Base-by-base conservation (phyloP, 2,113 vertebrate species). In the Thunnus thynnus region DNA sequence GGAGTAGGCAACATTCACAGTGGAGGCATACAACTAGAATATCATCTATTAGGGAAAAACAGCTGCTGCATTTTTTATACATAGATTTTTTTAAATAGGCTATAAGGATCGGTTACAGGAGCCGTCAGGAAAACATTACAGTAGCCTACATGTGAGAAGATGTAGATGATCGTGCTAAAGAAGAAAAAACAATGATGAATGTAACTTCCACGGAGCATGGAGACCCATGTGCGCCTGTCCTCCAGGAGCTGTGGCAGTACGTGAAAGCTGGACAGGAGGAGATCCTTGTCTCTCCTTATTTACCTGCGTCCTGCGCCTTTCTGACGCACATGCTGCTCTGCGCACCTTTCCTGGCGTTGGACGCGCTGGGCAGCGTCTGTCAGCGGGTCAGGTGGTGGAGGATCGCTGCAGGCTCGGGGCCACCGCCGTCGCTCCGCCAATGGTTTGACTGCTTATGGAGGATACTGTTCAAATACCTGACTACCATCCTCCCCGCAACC, bases 191-290 rank as follows among this genome's bases (percentile, higher is more conserved):
- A 14, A 71, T 7, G 74, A 93, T 92, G 92, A 57, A 17, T 3
- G 60, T 9, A 2, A 0, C 64, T 22, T 4, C 4, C 0, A 1
- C 61, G 0, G 56, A 18, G 3, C 32, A 12, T 1, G 66, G 5
- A 17, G 72, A 22, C 12, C 18, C 50, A 3, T 16, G 9, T 1
- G 48, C 14, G 0, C 74, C 20, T 0, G 0, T 94, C 11, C 91
- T 96, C 0, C 95, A 95, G 80, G 76, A 63, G 0, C 56, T 91
- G 0, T 96, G 95, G 95, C 89, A 92, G 18, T 11, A 20, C 0
- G 63, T 95, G 68, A 85, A 78, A 17, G 27, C 7, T 0, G 78
- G 32, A 0, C 88, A 69, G 30, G 46, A 73, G 32, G 72, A 80
- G 1, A 9, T 91, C 18, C 78, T 93, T 18, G 13, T 41, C 12